Percentiles rank a stretch among this genome's conserved stretches.
These are phyloP conservation scores for Lasioglossum oenotherae DNA, from an alignment of 2,888 invertebrate genomes.

Conservation along the genomic window DNA sequence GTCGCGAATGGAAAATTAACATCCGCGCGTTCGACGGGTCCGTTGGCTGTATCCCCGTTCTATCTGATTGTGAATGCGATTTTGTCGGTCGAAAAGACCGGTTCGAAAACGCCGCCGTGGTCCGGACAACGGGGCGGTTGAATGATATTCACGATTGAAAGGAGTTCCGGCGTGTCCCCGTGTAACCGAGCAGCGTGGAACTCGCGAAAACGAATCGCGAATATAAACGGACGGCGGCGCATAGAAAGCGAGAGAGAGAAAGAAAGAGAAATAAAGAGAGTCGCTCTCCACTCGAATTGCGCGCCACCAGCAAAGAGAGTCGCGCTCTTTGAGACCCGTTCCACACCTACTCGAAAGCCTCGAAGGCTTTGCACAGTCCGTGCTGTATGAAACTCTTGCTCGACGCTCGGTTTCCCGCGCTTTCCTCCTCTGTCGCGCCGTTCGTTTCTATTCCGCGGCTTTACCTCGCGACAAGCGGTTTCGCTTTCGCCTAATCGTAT, in stretches of 20 bases:
- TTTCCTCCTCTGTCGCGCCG: constrained; percentile 14
- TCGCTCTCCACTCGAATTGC: constrained; percentile 27
- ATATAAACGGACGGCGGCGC: not conserved
- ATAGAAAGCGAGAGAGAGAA: not conserved
- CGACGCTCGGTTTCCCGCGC: constrained; percentile 26
- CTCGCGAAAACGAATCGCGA: constrained; percentile 14
- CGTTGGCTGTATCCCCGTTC: constrained; percentile 3
- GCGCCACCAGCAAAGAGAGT: constrained; percentile 39
- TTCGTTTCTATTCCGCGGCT: not conserved
- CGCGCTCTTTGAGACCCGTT: constrained; percentile 39
- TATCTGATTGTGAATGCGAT: constrained; percentile 3
- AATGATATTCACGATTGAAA: constrained; percentile 58
- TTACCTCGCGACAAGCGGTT: not conserved
- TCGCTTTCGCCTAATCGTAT: not conserved
- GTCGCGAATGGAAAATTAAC: not conserved
- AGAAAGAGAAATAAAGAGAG: not conserved
- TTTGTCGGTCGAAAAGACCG: not conserved
- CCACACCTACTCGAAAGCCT: constrained; percentile 53
- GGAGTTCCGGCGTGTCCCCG: constrained; percentile 26
- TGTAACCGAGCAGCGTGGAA: not conserved
- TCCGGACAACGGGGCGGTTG: constrained; percentile 49
- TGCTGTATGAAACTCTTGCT: constrained; percentile 40
- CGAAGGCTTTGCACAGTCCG: constrained; percentile 30
- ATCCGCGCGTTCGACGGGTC: not conserved
- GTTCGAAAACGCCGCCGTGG: not conserved